These are phyloP conservation scores for Riparia riparia DNA, from an alignment of 2,113 vertebrate species.

Conservation along the genomic window DNA sequence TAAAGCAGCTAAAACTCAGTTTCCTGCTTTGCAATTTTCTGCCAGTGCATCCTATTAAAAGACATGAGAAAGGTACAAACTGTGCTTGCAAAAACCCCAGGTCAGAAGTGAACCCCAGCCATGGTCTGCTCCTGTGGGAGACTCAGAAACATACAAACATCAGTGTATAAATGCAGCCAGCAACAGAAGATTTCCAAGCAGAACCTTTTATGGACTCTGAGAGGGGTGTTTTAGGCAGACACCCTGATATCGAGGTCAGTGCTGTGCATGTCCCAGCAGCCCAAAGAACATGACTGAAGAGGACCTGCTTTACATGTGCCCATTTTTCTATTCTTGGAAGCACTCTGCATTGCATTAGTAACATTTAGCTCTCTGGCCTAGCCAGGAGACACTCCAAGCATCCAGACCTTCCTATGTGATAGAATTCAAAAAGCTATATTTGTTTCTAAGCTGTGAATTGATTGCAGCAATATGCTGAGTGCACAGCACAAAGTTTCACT, in stretches of 20 bases:
- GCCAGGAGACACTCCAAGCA: constrained; percentile 41
- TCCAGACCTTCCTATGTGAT: constrained; percentile 30
- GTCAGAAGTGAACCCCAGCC: accelerated
- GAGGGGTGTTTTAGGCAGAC: not conserved
- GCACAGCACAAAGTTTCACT: not conserved
- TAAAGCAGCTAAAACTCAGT: not conserved
- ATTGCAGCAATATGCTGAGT: constrained; percentile 1
- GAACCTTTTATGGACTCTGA: not conserved
- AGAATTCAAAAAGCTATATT: constrained; percentile 46
- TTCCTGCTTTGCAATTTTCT: not conserved
- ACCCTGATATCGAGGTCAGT: not conserved
- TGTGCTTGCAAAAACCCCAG: not conserved
- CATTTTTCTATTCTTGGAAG: constrained; percentile 68
- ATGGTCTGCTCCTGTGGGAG: not conserved
- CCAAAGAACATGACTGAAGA: constrained; percentile 17
- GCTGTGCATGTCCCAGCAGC: not conserved
- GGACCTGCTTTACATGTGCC: not conserved
- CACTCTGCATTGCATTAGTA: constrained; percentile 30
- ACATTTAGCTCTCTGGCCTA: constrained; percentile 32
- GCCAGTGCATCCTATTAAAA: not conserved
- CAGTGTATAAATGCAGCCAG: not conserved
- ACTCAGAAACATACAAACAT: not conserved
- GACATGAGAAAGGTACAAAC: not conserved
- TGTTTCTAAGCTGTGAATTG: constrained; percentile 34
- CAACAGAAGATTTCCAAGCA: not conserved